phyloP scores from a whole-genome alignment of 2,113 vertebrate species.

The Leptosomus discolor region DNA sequence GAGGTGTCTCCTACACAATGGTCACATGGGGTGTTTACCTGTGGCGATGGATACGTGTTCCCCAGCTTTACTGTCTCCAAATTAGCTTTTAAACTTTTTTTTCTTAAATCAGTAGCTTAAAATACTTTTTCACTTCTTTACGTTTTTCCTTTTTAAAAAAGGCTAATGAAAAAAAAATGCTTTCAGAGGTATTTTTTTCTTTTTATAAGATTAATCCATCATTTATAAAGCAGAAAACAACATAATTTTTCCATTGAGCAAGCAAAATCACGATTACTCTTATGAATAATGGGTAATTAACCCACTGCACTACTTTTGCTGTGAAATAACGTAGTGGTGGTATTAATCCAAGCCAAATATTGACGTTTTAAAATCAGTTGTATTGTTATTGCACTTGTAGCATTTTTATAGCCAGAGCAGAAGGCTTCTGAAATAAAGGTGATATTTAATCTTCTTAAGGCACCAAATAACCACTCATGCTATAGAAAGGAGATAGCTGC shows the following conservation, averaged over 20 bases:
- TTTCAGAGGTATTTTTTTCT: not conserved
- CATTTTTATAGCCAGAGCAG: constrained; percentile 23
- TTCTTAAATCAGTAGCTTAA: not conserved
- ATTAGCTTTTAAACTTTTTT: not conserved
- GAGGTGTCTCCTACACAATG: not conserved
- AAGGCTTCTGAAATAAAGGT: constrained; percentile 35
- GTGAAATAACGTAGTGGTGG: not conserved
- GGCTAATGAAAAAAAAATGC: not conserved
- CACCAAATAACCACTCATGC: not conserved
- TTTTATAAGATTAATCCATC: not conserved
- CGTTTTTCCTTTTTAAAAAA: not conserved
- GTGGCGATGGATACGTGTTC: not conserved
- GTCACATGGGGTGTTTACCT: not conserved
- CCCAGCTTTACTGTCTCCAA: not conserved
- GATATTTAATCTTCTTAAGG: constrained; percentile 14
- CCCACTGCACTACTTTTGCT: not conserved
- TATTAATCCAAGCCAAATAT: not conserved
- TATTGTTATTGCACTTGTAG: constrained; percentile 6
- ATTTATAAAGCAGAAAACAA: not conserved
- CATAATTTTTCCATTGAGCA: not conserved
- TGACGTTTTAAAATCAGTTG: not conserved
- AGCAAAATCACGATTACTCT: not conserved
- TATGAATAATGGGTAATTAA: not conserved
- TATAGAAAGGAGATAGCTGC: constrained; percentile 1
- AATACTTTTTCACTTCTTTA: not conserved